Evolutionary conservation across 2,113 vertebrate genomes (phyloP).

Genomic region (Cryptotis parvus): DNA sequence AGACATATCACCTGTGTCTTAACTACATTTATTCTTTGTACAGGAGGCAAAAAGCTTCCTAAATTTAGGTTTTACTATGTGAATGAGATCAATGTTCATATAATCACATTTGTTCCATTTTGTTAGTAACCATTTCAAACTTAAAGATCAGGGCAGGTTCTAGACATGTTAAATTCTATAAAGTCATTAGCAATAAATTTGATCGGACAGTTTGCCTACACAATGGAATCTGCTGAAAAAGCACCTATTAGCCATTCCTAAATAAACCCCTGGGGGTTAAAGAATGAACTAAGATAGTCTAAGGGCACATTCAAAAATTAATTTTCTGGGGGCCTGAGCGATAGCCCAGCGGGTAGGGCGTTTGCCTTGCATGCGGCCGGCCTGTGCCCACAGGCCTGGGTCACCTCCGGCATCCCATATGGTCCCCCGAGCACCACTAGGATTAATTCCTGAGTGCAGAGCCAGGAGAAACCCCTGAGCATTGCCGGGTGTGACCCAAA

Average conservation of each 20-base stretch:
- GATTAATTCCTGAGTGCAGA: no score
- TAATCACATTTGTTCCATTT: slow-evolving; percentile 69
- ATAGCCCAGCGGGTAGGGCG: no score
- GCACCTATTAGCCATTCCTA: slow-evolving; percentile 69
- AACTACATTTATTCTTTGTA: neutral
- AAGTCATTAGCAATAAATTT: slow-evolving; percentile 78
- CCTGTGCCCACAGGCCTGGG: no score
- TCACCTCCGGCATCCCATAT: no score
- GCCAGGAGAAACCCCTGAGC: no score
- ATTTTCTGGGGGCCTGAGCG: no score
- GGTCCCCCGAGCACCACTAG: no score
- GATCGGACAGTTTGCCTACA: slow-evolving; percentile 70
- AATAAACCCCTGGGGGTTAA: slow-evolving; percentile 62
- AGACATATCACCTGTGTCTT: neutral
- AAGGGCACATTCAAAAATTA: slow-evolving; percentile 26
- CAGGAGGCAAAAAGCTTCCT: neutral
- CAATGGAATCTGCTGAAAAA: slow-evolving; percentile 69
- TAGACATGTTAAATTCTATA: slow-evolving; percentile 72
- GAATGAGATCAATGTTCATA: slow-evolving; percentile 20
- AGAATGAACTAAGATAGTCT: slow-evolving; percentile 64
- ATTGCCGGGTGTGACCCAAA: no score
- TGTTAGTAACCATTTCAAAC: slow-evolving; percentile 59
- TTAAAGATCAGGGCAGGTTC: slow-evolving; percentile 71
- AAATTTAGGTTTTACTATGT: slow-evolving; percentile 25
- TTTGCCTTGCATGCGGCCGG: no score